Evolutionary conservation across 2,888 invertebrate genomes (phyloP).

Genomic region (Hirtodrosophila duncani): DNA sequence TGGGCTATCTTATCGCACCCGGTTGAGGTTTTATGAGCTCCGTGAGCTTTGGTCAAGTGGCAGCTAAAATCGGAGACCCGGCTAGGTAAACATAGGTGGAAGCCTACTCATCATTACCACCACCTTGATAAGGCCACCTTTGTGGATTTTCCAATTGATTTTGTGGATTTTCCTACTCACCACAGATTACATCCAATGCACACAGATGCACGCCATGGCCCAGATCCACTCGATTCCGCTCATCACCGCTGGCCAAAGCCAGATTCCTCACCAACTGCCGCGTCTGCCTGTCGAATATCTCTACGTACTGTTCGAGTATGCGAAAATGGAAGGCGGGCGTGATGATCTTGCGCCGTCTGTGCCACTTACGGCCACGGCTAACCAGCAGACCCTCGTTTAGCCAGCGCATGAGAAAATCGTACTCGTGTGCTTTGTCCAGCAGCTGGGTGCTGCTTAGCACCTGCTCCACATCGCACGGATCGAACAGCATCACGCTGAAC

Average conservation of each 20-base stretch:
- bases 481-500: slow-evolving; percentile 47
- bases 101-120: not conserved
- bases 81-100: too few relatives aligned
- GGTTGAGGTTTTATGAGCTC: slow-evolving; percentile 12
- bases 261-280: slow-evolving; percentile 77
- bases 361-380: slow-evolving; percentile 80
- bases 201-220: slow-evolving; percentile 79
- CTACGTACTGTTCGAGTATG: slow-evolving; percentile 84
- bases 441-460: slow-evolving; percentile 41
- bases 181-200: slow-evolving; percentile 72
- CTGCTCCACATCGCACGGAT: slow-evolving; percentile 43
- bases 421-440: slow-evolving; percentile 47
- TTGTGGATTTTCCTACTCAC: slow-evolving; percentile 71
- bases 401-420: slow-evolving; percentile 49
- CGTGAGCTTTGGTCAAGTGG: slow-evolving; percentile 22
- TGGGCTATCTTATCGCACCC: slow-evolving; percentile 8
- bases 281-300: slow-evolving; percentile 83
- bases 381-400: slow-evolving; percentile 59
- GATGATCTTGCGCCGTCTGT: slow-evolving; percentile 82
- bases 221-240: slow-evolving; percentile 78
- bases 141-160: not conserved
- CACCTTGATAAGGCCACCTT: too few relatives aligned
- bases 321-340: slow-evolving; percentile 89
- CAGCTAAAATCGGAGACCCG: too few relatives aligned
- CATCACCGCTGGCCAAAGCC: slow-evolving; percentile 35